Conservation (phyloP, 2,888 invertebrate genomes). For the Pollenia amentaria region DNA sequence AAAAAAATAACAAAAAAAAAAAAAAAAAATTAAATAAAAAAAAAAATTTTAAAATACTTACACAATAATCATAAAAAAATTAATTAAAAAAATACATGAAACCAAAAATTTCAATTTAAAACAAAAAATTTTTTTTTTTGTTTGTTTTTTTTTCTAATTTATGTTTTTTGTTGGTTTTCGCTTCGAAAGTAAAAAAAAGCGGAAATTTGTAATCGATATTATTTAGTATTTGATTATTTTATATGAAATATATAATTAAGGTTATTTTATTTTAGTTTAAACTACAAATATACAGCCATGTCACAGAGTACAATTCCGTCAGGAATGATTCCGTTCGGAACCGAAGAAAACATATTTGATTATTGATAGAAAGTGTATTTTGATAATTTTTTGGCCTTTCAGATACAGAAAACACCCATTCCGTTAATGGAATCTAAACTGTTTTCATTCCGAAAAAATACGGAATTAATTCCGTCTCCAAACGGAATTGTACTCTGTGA, state of each 20-base stretch:
- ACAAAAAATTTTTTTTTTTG: slow-evolving; percentile 50
- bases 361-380: no score
- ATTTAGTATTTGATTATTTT: not conserved
- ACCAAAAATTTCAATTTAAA: slow-evolving; percentile 11
- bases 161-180: slow-evolving; percentile 50
- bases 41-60: slow-evolving; percentile 10
- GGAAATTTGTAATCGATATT: slow-evolving; percentile 10
- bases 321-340: no score
- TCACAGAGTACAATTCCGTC: no score
- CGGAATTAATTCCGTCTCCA: no score
- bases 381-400: no score
- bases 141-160: slow-evolving; percentile 49
- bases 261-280: slow-evolving; percentile 31
- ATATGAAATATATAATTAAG: slow-evolving; percentile 10
- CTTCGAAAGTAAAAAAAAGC: slow-evolving; percentile 1
- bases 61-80: not conserved
- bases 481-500: no score
- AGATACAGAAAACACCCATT: no score
- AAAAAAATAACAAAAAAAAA: not conserved
- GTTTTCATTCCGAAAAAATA: no score
- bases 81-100: no score
- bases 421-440: no score
- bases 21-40: slow-evolving; percentile 13
- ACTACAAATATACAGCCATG: slow-evolving; percentile 39
- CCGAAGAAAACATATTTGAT: no score